A percentile compares a stretch with the other conserved stretches of the same genome.
These are phyloP conservation scores for Drosophila fulvimacula DNA, from an alignment of 2,888 invertebrate species.

Conservation along the genomic window DNA sequence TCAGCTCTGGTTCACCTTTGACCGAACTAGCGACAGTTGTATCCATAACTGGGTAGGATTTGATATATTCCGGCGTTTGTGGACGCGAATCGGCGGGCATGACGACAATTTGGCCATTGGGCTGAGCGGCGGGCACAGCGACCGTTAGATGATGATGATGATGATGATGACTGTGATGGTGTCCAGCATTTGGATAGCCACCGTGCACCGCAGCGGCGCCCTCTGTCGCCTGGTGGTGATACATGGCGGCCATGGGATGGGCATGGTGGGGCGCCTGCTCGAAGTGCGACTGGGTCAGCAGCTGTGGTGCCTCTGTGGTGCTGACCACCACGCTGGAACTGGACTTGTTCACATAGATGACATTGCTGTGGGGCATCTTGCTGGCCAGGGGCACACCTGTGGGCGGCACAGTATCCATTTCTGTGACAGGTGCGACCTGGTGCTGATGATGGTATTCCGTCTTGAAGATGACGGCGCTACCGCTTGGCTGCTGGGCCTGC, in stretches of 20 bases:
- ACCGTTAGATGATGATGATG: slow-evolving; percentile 52
- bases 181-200: slow-evolving; percentile 30
- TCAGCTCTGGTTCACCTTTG: slow-evolving; percentile 85
- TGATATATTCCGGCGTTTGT: slow-evolving; percentile 84
- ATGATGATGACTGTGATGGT: slow-evolving; percentile 58
- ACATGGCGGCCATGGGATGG: slow-evolving; percentile 60
- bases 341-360: slow-evolving; percentile 82
- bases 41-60: slow-evolving; percentile 85
- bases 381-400: slow-evolving; percentile 77
- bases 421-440: slow-evolving; percentile 81
- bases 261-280: slow-evolving; percentile 44
- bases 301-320: slow-evolving; percentile 42
- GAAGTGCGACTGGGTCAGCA: slow-evolving; percentile 38
- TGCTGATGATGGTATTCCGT: slow-evolving; percentile 51
- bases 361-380: slow-evolving; percentile 83
- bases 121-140: slow-evolving; percentile 19
- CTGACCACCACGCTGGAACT: slow-evolving; percentile 54
- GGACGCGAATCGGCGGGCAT: slow-evolving; percentile 82
- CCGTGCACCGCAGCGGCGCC: slow-evolving; percentile 15
- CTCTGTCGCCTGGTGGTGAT: slow-evolving; percentile 44
- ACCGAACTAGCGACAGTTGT: slow-evolving; percentile 85
- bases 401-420: slow-evolving; percentile 82
- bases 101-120: slow-evolving; percentile 63
- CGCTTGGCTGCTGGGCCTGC: slow-evolving; percentile 18
- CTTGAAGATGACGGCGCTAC: slow-evolving; percentile 49